Evolutionary conservation across 2,888 invertebrate species (phyloP).

Genomic region (Adela reaumurella): DNA sequence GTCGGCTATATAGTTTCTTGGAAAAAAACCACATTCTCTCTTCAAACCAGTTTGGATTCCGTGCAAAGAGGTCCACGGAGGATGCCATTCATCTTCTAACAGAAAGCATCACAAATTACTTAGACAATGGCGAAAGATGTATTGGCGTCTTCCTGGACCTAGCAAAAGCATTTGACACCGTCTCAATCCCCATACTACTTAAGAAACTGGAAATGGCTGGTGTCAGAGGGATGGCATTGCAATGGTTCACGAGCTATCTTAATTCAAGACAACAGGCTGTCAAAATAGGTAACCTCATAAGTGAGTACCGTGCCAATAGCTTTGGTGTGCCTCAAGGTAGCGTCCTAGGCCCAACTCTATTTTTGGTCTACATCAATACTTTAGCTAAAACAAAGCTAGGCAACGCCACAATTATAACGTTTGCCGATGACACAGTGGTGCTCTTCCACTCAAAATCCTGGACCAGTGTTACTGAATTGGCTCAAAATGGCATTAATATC

Average conservation of each 20-base stretch:
- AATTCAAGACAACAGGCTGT: not conserved
- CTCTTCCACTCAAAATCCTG: not conserved
- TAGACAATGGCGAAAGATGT: not conserved
- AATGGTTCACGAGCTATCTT: slow-evolving; percentile 9
- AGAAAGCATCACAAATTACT: not conserved
- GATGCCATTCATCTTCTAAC: slow-evolving; percentile 2
- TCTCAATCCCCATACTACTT: slow-evolving; percentile 8
- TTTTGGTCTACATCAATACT: slow-evolving; percentile 1
- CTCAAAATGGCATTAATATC: not conserved
- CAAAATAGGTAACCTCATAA: not conserved
- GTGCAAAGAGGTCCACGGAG: not conserved
- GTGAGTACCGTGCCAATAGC: not conserved
- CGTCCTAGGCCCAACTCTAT: not conserved
- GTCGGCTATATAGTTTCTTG: slow-evolving; percentile 3
- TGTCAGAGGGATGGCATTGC: slow-evolving; percentile 6
- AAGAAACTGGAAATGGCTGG: slow-evolving; percentile 8
- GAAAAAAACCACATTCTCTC: slow-evolving; percentile 5
- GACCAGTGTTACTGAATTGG: not conserved
- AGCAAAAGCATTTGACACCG: slow-evolving; percentile 7
- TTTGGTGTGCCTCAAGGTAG: not conserved
- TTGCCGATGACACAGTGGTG: not conserved
- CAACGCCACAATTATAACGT: not conserved
- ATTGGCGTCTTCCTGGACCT: slow-evolving; percentile 5
- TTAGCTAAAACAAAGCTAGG: not conserved
- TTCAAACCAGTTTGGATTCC: slow-evolving; percentile 3